Evolutionary conservation across 2,113 vertebrate species (phyloP), one percentile per base, ranked within the genome.

Genomic region (Notiomystis cincta): DNA sequence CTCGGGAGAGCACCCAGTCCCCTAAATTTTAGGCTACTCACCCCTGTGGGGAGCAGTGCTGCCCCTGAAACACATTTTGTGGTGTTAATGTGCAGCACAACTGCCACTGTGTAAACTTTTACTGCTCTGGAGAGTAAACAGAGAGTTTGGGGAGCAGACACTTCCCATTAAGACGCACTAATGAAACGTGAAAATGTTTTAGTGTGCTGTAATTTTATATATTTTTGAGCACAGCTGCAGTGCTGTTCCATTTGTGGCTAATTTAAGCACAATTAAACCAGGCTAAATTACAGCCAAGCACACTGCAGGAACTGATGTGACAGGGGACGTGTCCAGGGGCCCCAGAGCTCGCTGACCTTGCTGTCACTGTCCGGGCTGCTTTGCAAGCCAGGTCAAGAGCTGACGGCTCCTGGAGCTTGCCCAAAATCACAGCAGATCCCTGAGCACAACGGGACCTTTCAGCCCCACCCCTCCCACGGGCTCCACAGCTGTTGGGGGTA

Each of bases 141-240:
- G 88, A n/a, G 87, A 73, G 69, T 71, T 82, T 89, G 64, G 90
- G 89, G 90, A 94, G 90, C 83, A 95, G 95, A 66, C 94, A 57
- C 78, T 96, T 95, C 93, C 90, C 93, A 95, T 94, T 93, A 94
- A 93, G 94, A 77, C 1, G 3, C 76, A 30, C 79, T 96, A 96
- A 97, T 96, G 96, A 96, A 94, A 96, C 79, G 89, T 94, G 95
- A 93, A 97, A 93, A 90, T 69, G 89, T 92, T 96, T 94, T 94
- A 92, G 87, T 89, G 61, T 25, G 87, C 87, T 75, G 81, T 90
- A 81, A 87, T 94, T 91, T 91, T 92, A 45, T 65, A 65, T 79
- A 62, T 81, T 91, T 95, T 82, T 12, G 82, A 79, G 62, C 15
- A 27, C 93, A 97, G 96, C 91, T 94, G 95, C 87, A 78, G 82